phyloP scores from a whole-genome alignment of 2,888 invertebrate species.

The Agrochola circellaris region DNA sequence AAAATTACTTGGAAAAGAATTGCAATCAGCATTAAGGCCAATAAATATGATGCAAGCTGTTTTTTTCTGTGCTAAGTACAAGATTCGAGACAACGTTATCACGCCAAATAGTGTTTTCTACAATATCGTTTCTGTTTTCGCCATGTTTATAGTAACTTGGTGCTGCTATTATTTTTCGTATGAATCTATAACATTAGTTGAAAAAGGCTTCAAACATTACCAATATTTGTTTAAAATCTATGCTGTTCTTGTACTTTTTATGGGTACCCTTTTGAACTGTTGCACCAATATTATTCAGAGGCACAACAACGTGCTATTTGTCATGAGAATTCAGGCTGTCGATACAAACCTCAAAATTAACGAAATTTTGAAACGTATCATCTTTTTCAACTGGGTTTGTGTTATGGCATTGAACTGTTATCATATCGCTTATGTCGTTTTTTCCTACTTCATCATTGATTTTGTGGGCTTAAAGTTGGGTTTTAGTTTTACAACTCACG shows the following conservation, averaged over 20 bases:
- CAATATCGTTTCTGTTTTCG: neutral
- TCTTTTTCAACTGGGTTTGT: conserved; percentile 3
- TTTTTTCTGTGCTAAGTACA: neutral
- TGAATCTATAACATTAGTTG: too few relatives aligned
- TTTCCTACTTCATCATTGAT: neutral
- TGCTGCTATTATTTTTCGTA: neutral
- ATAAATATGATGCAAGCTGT: neutral
- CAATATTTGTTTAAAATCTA: neutral
- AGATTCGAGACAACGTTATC: neutral
- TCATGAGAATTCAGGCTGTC: conserved; percentile 15
- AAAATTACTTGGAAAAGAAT: neutral
- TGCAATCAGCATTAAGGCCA: neutral
- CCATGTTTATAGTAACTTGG: too few relatives aligned
- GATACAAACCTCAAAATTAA: conserved; percentile 11
- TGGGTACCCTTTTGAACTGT: neutral
- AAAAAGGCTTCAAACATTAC: neutral
- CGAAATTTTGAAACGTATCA: neutral
- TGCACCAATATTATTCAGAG: conserved; percentile 17
- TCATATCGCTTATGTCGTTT: neutral
- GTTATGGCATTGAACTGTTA: neutral
- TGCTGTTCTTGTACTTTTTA: too few relatives aligned
- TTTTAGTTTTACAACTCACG: too few relatives aligned
- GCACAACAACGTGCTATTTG: conserved; percentile 3
- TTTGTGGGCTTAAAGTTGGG: neutral
- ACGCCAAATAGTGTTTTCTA: neutral